Percentiles rank a stretch among this genome's conserved stretches.
These are phyloP conservation scores for Parotocinclus haroldoi DNA, from an alignment of 2,797 vertebrate genomes.

Conservation along the genomic window DNA sequence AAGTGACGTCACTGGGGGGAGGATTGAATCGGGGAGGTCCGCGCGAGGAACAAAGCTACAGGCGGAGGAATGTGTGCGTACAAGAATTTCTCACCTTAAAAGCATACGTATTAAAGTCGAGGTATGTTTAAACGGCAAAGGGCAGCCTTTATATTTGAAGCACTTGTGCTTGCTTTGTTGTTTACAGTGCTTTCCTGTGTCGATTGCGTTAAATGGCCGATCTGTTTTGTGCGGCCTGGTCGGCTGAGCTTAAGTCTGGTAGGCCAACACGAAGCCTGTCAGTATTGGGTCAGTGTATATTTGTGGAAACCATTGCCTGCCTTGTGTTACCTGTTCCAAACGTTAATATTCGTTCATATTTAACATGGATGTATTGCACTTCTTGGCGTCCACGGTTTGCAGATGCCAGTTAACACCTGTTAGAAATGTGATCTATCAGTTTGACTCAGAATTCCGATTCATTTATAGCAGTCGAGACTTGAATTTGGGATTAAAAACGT, in stretches of 20 bases:
- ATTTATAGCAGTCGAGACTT: no score
- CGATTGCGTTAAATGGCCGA: not conserved
- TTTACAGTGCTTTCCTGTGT: not conserved
- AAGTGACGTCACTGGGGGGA: not conserved
- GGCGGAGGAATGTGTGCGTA: not conserved
- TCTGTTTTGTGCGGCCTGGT: not conserved
- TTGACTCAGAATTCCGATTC: no score
- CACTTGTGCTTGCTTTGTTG: not conserved
- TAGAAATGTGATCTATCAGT: no score
- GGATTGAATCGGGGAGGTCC: not conserved
- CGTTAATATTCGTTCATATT: no score
- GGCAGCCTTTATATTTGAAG: not conserved
- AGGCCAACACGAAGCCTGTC: not conserved
- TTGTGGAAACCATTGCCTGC: no score
- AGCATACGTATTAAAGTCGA: constrained; percentile 22
- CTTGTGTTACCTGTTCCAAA: no score
- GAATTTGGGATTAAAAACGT: no score
- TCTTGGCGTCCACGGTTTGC: no score
- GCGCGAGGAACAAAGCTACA: not conserved
- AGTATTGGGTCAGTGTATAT: no score
- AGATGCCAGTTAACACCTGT: no score
- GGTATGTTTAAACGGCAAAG: constrained; percentile 26
- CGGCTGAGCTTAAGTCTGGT: no score
- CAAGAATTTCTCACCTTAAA: constrained; percentile 11
- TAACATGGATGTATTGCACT: no score